Evolutionary conservation across 64 coral and sea anemone species (phyloP), one percentile per base, ranked within the genome.

Genomic region (Cladopsammia gracilis): DNA sequence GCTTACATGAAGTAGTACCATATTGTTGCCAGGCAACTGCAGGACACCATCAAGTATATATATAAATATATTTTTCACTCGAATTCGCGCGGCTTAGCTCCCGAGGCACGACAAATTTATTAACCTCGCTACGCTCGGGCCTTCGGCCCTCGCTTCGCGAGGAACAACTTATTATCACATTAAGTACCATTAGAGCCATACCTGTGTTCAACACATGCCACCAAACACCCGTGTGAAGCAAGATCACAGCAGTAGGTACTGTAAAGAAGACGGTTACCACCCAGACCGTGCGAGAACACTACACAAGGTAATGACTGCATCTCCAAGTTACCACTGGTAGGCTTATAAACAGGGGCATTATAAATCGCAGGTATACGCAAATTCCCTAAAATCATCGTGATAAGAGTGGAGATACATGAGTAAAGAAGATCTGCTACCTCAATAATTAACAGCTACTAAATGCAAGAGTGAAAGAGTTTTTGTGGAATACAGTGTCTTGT

Each of bases 121-220:
- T n/a, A n/a, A n/a, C n/a, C n/a, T n/a, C n/a, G n/a, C n/a, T n/a
- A n/a, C n/a, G n/a, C n/a, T n/a, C n/a, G n/a, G n/a, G n/a, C n/a
- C n/a, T n/a, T n/a, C n/a, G n/a, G n/a, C n/a, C n/a, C n/a, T n/a
- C n/a, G n/a, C n/a, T n/a, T n/a, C n/a, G n/a, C n/a, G n/a, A n/a
- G n/a, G n/a, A n/a, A n/a, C 25, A 69, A 20, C n/a, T 24, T 9
- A 69, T 10, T 7, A 69, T 24, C 20, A 25, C 65, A 20, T 9
- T n/a, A 34, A 73, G 18, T 13, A 10, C 0, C 34, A 34, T 34
- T 34, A 34, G 42, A 34, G 58, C 4, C n/a, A 15, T 89, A 98
- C 97, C 97, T 95, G 85, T 98, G 97, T 94, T 98, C 97, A 23
- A 98, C 84, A 47, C 87, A 87, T 70, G 97, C 91, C 7, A 99